Evolutionary conservation across 2,888 invertebrate genomes (phyloP).

Genomic region (Drosophila maculinotata): DNA sequence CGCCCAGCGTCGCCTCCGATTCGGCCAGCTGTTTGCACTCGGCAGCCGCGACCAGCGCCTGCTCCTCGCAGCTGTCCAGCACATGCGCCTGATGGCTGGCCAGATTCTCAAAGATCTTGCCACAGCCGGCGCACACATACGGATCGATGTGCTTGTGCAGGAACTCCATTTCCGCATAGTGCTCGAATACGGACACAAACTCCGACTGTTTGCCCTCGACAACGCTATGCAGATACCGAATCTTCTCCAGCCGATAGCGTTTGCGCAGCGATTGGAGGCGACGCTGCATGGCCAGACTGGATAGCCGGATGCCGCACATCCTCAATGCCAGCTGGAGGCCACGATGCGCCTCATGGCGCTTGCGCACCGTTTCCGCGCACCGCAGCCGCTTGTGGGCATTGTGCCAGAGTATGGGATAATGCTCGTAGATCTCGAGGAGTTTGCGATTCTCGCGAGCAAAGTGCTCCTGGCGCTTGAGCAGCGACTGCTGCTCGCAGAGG

Average conservation of each 20-base stretch:
- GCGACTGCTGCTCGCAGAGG: slow-evolving; percentile 72
- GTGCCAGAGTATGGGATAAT: slow-evolving; percentile 80
- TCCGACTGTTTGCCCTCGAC: slow-evolving; percentile 67
- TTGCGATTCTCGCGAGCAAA: slow-evolving; percentile 71
- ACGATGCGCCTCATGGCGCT: slow-evolving; percentile 65
- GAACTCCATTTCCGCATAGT: slow-evolving; percentile 76
- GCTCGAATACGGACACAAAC: slow-evolving; percentile 69
- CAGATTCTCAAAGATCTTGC: slow-evolving; percentile 78
- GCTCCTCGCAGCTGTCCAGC: slow-evolving; percentile 55
- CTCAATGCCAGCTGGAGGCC: slow-evolving; percentile 65
- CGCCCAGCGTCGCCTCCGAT: slow-evolving; percentile 25
- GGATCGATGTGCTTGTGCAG: slow-evolving; percentile 80
- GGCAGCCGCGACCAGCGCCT: slow-evolving; percentile 8
- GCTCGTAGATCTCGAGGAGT: slow-evolving; percentile 72
- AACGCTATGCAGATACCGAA: slow-evolving; percentile 70
- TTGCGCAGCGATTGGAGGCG: slow-evolving; percentile 74
- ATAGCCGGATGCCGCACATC: slow-evolving; percentile 61
- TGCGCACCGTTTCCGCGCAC: slow-evolving; percentile 52
- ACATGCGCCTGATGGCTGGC: slow-evolving; percentile 66
- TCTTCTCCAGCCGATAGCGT: slow-evolving; percentile 79
- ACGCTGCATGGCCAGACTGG: slow-evolving; percentile 64
- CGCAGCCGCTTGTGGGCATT: slow-evolving; percentile 60
- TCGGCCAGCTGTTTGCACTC: slow-evolving; percentile 6
- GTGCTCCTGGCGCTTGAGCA: slow-evolving; percentile 68
- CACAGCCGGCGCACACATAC: slow-evolving; percentile 74